Evolutionary conservation across 2,888 invertebrate genomes (phyloP).

Genomic region (Philaethria dido): DNA sequence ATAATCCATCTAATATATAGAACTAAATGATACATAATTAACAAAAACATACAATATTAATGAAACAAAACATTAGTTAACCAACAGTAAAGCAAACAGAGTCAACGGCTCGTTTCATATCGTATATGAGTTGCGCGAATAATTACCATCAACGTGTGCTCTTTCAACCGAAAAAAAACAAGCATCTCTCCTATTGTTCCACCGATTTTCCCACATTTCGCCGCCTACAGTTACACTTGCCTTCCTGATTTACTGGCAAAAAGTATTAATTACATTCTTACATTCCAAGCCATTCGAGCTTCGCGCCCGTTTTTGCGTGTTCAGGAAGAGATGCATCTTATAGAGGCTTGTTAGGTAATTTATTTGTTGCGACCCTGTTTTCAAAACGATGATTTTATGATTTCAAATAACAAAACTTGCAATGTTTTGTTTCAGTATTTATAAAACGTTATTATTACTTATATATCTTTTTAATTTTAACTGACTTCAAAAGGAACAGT

Average conservation of each 20-base stretch:
- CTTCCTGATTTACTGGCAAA: slow-evolving; percentile 78
- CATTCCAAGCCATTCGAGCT: slow-evolving; percentile 61
- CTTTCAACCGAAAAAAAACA: slow-evolving; percentile 79
- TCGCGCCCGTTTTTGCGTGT: slow-evolving; percentile 55
- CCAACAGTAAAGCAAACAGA: slow-evolving; percentile 37
- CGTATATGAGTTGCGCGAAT: slow-evolving; percentile 67
- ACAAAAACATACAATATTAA: neutral
- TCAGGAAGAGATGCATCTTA: slow-evolving; percentile 56
- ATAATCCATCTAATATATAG: no score
- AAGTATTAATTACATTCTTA: slow-evolving; percentile 79
- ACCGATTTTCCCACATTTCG: slow-evolving; percentile 80
- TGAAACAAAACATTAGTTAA: slow-evolving; percentile 34
- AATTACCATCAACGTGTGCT: slow-evolving; percentile 79
- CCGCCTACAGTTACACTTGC: slow-evolving; percentile 75
- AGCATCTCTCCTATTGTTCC: slow-evolving; percentile 77
- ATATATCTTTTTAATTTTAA: no score
- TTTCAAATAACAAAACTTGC: neutral
- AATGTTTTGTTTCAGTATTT: no score
- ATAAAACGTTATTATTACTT: no score
- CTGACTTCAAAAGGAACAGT: no score
- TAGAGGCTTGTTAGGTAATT: slow-evolving; percentile 58
- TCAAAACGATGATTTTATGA: neutral
- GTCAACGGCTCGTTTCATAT: slow-evolving; percentile 47
- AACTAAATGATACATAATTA: no score
- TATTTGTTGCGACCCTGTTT: slow-evolving; percentile 27